These are phyloP conservation scores for Sitta europaea DNA, from an alignment of 2,113 vertebrate genomes.

Conservation along the genomic window DNA sequence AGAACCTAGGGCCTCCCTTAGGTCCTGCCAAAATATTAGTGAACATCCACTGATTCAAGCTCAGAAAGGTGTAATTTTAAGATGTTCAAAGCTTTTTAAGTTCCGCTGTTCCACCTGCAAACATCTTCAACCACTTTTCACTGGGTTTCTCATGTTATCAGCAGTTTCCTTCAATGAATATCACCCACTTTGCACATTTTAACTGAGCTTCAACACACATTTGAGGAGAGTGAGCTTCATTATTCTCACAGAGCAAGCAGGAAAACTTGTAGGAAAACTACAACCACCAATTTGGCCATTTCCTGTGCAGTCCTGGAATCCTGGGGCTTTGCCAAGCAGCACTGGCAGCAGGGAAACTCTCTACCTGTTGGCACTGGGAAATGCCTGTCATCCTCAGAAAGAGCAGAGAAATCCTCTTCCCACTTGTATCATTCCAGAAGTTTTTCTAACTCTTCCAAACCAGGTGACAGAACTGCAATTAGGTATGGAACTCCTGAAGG, in stretches of 20 bases:
- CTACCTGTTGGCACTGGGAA: neutral
- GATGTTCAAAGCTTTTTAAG: neutral
- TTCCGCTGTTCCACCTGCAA: neutral
- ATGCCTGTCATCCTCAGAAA: neutral
- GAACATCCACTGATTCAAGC: neutral
- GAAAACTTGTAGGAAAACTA: neutral
- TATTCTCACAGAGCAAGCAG: neutral
- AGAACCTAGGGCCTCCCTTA: neutral
- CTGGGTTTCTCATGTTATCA: neutral
- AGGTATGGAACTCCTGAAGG: neutral
- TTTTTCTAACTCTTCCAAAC: neutral
- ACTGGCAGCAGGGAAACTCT: accelerated
- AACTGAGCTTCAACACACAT: neutral
- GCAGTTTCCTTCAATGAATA: neutral
- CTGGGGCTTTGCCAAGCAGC: neutral
- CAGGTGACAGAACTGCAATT: neutral
- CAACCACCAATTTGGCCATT: neutral
- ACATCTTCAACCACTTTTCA: neutral
- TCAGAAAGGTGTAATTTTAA: neutral
- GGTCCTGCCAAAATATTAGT: neutral
- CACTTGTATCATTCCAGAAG: accelerated
- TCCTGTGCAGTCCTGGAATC: neutral
- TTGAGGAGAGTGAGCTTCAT: neutral
- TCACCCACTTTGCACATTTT: neutral
- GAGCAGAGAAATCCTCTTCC: neutral